A percentile compares a stretch with the other conserved stretches of the same genome.
Conservation (phyloP, 2,113 vertebrate genomes). For the Mesitornis unicolor region DNA sequence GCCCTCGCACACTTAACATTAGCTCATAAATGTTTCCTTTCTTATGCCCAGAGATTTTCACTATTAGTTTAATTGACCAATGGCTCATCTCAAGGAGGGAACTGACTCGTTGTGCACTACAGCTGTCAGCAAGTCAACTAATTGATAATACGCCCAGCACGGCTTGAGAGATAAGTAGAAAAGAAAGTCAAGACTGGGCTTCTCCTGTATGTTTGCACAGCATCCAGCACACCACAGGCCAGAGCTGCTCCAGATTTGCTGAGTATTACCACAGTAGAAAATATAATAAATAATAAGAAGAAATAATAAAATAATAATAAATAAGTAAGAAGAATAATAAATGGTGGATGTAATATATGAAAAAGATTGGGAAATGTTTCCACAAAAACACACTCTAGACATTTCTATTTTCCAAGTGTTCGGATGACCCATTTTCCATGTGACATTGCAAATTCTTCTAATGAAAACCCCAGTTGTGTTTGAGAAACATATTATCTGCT, state of each 20-base stretch:
- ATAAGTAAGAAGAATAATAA: neutral
- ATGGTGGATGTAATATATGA: neutral
- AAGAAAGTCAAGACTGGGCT: neutral
- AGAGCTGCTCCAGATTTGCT: neutral
- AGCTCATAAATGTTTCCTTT: constrained; percentile 32
- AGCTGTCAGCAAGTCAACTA: constrained; percentile 10
- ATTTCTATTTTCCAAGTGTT: neutral
- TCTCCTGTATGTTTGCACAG: neutral
- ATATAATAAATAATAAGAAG: neutral
- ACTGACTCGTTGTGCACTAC: neutral
- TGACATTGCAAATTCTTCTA: neutral
- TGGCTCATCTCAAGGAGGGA: neutral
- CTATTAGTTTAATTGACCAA: neutral
- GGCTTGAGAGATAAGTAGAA: neutral
- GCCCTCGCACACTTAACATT: neutral
- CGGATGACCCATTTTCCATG: neutral
- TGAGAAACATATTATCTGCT: rapidly evolving
- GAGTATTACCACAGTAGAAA: neutral
- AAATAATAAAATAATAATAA: neutral
- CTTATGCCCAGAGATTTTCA: constrained; percentile 6
- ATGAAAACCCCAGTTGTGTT: neutral
- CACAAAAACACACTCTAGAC: neutral
- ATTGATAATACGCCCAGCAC: rapidly evolving
- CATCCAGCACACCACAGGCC: neutral
- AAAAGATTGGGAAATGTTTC: neutral